Conservation (phyloP, 2,113 vertebrate genomes). For the Isichthys henryi region DNA sequence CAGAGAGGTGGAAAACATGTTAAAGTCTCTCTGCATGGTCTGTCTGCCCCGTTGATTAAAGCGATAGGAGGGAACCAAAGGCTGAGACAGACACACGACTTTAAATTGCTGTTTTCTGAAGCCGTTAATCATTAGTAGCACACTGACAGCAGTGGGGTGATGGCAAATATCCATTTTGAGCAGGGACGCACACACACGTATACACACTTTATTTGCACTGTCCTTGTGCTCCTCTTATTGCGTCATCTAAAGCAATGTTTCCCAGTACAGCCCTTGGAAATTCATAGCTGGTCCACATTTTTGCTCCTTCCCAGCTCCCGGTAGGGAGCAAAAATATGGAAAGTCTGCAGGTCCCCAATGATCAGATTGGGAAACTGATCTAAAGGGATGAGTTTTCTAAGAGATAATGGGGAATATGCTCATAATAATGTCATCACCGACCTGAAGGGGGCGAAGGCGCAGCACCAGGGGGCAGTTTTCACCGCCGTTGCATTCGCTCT, state of each 20-base stretch:
- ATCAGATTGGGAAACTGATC: background rate
- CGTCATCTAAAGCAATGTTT: background rate
- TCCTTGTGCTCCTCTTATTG: background rate
- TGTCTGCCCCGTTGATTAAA: background rate
- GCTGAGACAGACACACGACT: background rate
- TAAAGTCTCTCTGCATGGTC: background rate
- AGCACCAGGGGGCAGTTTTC: background rate
- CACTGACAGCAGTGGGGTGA: background rate
- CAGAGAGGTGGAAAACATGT: background rate
- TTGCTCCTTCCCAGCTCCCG: background rate
- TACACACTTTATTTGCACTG: background rate
- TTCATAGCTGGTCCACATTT: background rate
- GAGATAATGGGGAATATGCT: slow-evolving; percentile 11
- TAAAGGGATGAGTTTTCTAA: background rate
- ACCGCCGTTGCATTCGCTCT: background rate
- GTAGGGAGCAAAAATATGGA: background rate
- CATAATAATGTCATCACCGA: slow-evolving; percentile 19
- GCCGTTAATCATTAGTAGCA: slow-evolving; percentile 5
- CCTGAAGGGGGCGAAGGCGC: background rate
- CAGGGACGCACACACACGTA: background rate
- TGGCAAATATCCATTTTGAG: background rate
- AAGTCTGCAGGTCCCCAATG: background rate
- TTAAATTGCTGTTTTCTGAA: slow-evolving; percentile 1
- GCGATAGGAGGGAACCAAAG: background rate
- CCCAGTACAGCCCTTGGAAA: background rate